Conservation (phyloP, 2,113 vertebrate genomes). For the Menura novaehollandiae region DNA sequence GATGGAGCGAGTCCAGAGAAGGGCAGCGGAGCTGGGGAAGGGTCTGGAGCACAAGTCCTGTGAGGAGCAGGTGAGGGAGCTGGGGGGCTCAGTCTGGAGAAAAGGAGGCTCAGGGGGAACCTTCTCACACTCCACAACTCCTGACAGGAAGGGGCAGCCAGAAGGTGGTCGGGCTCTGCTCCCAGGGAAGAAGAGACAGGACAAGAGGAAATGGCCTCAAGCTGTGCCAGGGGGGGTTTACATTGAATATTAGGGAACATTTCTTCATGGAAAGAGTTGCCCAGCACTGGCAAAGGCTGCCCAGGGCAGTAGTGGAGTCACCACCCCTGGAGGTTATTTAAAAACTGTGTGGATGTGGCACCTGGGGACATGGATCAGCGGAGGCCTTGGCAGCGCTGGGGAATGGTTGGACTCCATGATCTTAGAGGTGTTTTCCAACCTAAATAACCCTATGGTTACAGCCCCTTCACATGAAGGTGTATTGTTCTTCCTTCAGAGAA, state of each 20-base stretch:
- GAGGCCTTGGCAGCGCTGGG: neutral
- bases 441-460: neutral
- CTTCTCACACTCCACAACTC: neutral
- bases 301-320: neutral
- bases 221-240: neutral
- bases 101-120: neutral
- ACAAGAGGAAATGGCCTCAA: neutral
- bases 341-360: neutral
- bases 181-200: neutral
- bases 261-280: neutral
- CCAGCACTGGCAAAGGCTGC: neutral
- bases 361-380: neutral
- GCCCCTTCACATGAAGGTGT: neutral
- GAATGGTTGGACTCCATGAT: neutral
- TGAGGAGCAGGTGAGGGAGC: neutral
- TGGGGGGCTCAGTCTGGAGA: neutral
- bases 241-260: rapidly evolving
- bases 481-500: neutral
- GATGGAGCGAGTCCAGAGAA: neutral
- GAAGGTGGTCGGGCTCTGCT: rapidly evolving
- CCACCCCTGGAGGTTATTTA: neutral
- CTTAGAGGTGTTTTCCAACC: neutral
- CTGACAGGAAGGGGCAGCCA: neutral
- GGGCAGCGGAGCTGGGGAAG: neutral
- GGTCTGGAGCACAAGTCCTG: neutral